Percentiles rank a stretch among this genome's conserved stretches.
Evolutionary conservation across 2,797 vertebrate species (phyloP).

Genomic region (Pelochelys cantorii): DNA sequence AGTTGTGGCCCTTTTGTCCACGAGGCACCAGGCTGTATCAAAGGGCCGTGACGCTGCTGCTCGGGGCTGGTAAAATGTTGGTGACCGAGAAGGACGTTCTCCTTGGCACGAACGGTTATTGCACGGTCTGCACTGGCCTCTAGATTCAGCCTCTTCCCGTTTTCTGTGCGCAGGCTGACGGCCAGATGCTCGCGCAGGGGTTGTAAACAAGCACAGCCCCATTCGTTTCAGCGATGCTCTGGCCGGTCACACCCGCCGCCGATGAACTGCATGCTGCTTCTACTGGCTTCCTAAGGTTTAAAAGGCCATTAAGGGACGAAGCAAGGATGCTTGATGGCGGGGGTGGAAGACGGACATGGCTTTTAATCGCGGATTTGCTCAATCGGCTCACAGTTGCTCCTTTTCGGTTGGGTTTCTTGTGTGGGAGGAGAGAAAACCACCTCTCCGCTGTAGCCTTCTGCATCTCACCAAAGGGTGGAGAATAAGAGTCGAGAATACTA

Average conservation of each 20-base stretch:
- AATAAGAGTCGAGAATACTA: background rate
- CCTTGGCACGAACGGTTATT: background rate
- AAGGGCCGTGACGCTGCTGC: no score
- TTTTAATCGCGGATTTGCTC: rapidly evolving
- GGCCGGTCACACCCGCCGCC: rapidly evolving
- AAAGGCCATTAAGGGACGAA: background rate
- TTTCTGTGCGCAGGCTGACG: background rate
- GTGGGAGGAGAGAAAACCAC: background rate
- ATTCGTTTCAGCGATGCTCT: background rate
- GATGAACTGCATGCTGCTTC: background rate
- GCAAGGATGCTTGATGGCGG: rapidly evolving
- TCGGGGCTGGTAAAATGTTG: background rate
- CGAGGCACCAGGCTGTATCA: no score
- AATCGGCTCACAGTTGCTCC: rapidly evolving
- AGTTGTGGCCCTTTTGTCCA: background rate
- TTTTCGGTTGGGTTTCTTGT: background rate
- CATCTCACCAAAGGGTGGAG: background rate
- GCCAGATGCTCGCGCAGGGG: no score
- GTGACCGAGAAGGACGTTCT: background rate
- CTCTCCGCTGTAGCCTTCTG: background rate
- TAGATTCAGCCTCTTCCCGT: no score
- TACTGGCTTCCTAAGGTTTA: rapidly evolving
- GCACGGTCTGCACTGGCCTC: background rate
- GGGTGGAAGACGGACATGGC: background rate
- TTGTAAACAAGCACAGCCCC: background rate